Percentiles rank a stretch among this genome's conserved stretches.
Evolutionary conservation across 2,113 vertebrate genomes (phyloP).

Genomic region (Delphinapterus leucas): DNA sequence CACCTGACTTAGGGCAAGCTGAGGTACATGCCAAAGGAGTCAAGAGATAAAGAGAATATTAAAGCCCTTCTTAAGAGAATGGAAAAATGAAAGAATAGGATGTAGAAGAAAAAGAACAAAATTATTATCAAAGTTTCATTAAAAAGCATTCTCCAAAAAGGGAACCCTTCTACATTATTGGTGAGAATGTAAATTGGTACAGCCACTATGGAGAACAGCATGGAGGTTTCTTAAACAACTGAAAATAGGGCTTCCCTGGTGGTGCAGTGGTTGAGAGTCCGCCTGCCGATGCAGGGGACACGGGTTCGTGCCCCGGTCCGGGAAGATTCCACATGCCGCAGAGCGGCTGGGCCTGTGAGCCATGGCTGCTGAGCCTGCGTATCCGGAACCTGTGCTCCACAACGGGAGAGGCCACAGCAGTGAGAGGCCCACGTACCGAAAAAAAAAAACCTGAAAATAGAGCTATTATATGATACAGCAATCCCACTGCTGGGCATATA

Average conservation of each 20-base stretch:
- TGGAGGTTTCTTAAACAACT: neutral
- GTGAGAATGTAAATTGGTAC: neutral
- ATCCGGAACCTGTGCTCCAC: too few species aligned
- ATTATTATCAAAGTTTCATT: neutral
- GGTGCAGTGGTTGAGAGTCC: too few species aligned
- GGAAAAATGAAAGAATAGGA: neutral
- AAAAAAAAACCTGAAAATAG: neutral
- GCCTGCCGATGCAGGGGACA: too few species aligned
- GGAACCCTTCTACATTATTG: neutral
- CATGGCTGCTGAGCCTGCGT: too few species aligned
- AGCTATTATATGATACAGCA: neutral
- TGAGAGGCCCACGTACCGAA: too few species aligned
- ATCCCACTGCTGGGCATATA: neutral
- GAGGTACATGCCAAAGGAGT: neutral
- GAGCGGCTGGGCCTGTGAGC: too few species aligned
- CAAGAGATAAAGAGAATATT: neutral
- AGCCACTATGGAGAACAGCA: neutral
- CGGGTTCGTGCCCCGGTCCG: accelerated
- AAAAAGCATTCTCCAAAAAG: neutral
- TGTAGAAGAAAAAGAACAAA: neutral
- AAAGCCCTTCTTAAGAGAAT: neutral
- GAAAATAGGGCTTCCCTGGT: neutral
- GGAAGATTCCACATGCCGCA: too few species aligned
- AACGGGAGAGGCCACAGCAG: too few species aligned
- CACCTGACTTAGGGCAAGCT: neutral